Evolutionary conservation across 2,113 vertebrate species (phyloP).

Genomic region (Petromus typicus): DNA sequence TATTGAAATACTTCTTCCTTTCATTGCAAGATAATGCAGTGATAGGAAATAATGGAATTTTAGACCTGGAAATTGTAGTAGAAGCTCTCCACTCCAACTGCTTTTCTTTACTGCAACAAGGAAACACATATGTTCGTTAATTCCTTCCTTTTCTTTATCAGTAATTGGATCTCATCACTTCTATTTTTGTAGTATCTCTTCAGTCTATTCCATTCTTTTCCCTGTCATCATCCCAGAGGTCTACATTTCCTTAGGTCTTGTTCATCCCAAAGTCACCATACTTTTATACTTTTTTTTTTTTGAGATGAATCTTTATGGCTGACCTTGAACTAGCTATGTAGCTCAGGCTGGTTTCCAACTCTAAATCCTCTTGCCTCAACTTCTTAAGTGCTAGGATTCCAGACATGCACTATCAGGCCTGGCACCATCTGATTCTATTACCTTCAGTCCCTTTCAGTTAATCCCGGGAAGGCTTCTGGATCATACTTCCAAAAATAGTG

Average conservation of each 20-base stretch:
- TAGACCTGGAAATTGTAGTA: not conserved
- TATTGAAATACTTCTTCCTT: conserved; percentile 26
- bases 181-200: not conserved
- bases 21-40: not conserved
- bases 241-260: conserved; percentile 9
- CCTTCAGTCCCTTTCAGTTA: conserved; percentile 7
- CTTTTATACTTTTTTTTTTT: not conserved
- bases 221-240: not conserved
- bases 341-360: not conserved
- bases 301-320: not conserved
- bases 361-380: not conserved
- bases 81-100: not conserved
- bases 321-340: not conserved
- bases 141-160: not conserved
- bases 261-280: conserved; percentile 8
- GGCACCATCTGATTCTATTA: not conserved
- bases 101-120: conserved; percentile 28
- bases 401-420: not conserved
- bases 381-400: not conserved
- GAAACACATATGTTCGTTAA: not conserved
- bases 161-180: not conserved
- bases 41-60: conserved; percentile 3
- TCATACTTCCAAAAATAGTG: not conserved
- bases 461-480: not conserved
- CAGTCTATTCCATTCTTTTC: conserved; percentile 12